Conservation (phyloP, 2,113 vertebrate genomes). For the Ptychochromis oligacanthus region DNA sequence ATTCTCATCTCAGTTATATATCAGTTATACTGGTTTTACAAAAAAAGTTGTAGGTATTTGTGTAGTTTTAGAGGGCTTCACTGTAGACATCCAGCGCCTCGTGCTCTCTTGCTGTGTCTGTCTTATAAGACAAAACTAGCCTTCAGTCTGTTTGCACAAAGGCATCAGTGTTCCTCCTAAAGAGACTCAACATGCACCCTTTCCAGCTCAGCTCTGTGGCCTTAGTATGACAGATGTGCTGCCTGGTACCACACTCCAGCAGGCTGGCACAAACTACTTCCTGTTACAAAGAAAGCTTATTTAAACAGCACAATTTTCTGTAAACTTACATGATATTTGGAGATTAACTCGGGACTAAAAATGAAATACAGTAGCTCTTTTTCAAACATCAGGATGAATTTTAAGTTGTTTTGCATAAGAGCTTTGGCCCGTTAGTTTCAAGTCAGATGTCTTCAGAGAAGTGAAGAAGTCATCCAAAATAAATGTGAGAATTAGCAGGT, state of each 20-base stretch:
- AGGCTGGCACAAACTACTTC: constrained; percentile 52
- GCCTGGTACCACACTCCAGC: constrained; percentile 59
- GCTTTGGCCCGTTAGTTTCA: background rate
- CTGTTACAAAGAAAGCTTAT: constrained; percentile 48
- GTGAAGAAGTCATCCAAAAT: background rate
- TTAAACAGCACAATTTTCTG: background rate
- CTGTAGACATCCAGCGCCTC: background rate
- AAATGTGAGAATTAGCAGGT: background rate
- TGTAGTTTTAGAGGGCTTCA: background rate
- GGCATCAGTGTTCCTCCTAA: constrained; percentile 58
- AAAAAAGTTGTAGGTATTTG: background rate
- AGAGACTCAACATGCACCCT: constrained; percentile 13
- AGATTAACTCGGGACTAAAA: background rate
- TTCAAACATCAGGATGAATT: background rate
- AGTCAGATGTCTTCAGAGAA: background rate
- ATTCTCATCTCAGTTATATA: background rate
- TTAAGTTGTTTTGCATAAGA: background rate
- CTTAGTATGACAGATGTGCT: constrained; percentile 50
- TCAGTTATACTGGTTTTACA: no score
- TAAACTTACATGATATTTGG: background rate
- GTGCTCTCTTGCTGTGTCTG: background rate
- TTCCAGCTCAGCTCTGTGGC: constrained; percentile 32
- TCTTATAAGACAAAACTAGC: constrained; percentile 54
- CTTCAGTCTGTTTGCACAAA: constrained; percentile 67
- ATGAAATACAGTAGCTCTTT: background rate